Evolutionary conservation across 2,113 vertebrate genomes (phyloP).

Genomic region (Hippocampus zosterae): DNA sequence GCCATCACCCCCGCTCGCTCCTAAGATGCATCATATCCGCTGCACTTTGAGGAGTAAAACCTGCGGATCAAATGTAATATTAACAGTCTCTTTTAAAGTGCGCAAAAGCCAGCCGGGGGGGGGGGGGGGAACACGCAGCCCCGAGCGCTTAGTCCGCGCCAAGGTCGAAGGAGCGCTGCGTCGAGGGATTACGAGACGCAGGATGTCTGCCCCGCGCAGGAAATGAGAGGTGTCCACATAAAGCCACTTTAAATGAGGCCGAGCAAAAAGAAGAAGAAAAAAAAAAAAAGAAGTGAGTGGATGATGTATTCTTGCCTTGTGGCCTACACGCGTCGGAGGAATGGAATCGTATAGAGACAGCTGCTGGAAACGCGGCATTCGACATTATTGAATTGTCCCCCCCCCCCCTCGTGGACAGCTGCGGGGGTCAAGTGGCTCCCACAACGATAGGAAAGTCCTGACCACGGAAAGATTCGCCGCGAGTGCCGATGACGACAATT

Average conservation of each 20-base stretch:
- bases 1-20: slow-evolving; percentile 43
- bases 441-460: background rate
- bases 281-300: slow-evolving; percentile 12
- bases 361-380: slow-evolving; percentile 12
- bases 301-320: slow-evolving; percentile 17
- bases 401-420: slow-evolving; percentile 16
- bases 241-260: slow-evolving; percentile 69
- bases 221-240: slow-evolving; percentile 75
- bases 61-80: slow-evolving; percentile 62
- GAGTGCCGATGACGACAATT: background rate
- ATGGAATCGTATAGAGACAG: slow-evolving; percentile 18
- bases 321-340: slow-evolving; percentile 14
- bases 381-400: slow-evolving; percentile 36
- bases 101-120: slow-evolving; percentile 42
- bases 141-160: slow-evolving; percentile 7
- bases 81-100: slow-evolving; percentile 59
- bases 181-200: slow-evolving; percentile 62
- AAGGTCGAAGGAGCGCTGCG: slow-evolving; percentile 53
- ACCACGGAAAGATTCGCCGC: slow-evolving; percentile 1
- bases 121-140: slow-evolving; percentile 25
- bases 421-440: background rate
- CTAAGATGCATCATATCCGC: slow-evolving; percentile 63
- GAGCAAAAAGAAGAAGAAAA: background rate
- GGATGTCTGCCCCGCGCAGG: slow-evolving; percentile 62
- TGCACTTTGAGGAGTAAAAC: slow-evolving; percentile 55